Base-by-base conservation (phyloP, 2,888 invertebrate species). In the Leptopilina drosophilae region DNA sequence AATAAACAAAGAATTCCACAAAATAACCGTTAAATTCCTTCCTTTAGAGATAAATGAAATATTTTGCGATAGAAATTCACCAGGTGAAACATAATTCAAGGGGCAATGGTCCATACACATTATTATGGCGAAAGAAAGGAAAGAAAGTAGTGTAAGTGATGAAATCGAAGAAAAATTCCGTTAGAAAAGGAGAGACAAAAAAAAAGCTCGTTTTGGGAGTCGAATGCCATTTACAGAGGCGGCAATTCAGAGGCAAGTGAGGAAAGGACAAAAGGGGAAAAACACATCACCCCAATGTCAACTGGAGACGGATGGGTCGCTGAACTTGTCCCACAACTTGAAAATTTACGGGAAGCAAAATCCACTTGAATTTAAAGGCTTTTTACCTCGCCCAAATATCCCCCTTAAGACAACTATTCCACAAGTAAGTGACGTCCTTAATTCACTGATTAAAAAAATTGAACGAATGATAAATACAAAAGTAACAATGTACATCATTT, bases 251-350 rank as follows among this genome's bases (percentile, higher is more conserved):
- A 81, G n/a, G 79, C 81, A 77, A 64, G 56, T 65, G 42, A 73
- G 62, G 76, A 76, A 76, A 82, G 69, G 65, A 77, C 49, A 76
- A 67, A 76, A 62, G 76, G 78, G 80, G 82, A 88, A 89, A 88
- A 87, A 88, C 85, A 85, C 85, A 87, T 86, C 85, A 87, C 85
- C 83, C 79, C 87, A 82, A 84, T 90, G 90, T 90, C 90, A 89
- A 82, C 87, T 86, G 86, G 89, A 90, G 90, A 90, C 89, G 89
- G 87, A 90, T 90, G 89, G 88, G 82, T 86, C 86, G 65, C 85
- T 84, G 84, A 85, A 85, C 80, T 83, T 82, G 85, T 85, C 83
- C 87, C 87, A 87, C 86, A 87, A 80, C 81, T 81, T 83, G 83
- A 85, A 82, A 84, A 85, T 85, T 82, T 84, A 77, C 80, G 83